Evolutionary conservation across 2,113 vertebrate genomes (phyloP).

Genomic region (Bubalus kerabau): DNA sequence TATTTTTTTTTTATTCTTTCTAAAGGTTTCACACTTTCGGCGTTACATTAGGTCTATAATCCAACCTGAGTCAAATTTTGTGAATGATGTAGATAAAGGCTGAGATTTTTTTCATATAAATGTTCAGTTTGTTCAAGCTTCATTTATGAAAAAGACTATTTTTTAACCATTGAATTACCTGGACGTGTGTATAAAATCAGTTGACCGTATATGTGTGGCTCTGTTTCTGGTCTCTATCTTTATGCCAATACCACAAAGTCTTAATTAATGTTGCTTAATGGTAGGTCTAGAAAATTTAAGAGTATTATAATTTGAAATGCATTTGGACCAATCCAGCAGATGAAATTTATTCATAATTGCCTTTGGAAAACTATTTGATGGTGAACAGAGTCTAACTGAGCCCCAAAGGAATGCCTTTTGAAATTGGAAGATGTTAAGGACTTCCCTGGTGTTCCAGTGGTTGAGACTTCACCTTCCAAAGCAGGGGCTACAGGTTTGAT

Average conservation of each 20-base stretch:
- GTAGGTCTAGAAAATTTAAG: neutral
- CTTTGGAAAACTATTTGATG: neutral
- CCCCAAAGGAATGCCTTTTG: neutral
- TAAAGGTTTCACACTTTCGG: neutral
- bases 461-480: neutral
- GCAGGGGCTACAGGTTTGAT: neutral
- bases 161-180: neutral
- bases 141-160: neutral
- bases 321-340: neutral
- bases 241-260: neutral
- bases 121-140: neutral
- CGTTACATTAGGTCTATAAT: neutral
- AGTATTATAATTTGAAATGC: neutral
- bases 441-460: neutral
- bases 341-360: neutral
- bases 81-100: neutral
- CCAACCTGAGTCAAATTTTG: neutral
- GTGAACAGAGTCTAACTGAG: neutral
- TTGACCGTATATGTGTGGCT: neutral
- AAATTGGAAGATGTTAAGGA: neutral
- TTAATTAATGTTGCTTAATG: neutral
- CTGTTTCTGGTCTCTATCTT: neutral
- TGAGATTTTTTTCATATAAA: neutral
- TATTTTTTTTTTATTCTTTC: neutral
- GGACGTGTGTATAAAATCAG: neutral